Percentiles rank a stretch among this genome's conserved stretches.
Conservation (phyloP, 1,140 invertebrate genomes). For the Brachionus rubens region DNA sequence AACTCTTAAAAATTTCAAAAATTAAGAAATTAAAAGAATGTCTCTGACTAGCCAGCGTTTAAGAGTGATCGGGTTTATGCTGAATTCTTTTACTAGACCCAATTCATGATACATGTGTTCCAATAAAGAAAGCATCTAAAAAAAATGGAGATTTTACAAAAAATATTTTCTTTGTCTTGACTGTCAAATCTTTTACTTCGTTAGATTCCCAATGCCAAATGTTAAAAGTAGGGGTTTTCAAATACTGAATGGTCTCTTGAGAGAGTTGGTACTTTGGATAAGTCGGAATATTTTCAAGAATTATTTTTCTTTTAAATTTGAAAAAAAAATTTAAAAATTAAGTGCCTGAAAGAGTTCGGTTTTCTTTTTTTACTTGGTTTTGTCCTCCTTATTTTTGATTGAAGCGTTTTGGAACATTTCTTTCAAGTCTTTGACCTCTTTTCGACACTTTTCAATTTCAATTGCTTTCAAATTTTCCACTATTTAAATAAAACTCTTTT, state of each 20-base stretch:
- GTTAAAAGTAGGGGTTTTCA: constrained; percentile 62
- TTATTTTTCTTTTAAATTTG: constrained; percentile 5
- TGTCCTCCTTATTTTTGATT: neutral
- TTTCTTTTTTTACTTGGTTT: too few species aligned
- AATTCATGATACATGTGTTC: constrained; percentile 62
- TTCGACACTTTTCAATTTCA: constrained; percentile 39
- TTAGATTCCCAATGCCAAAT: constrained; percentile 63
- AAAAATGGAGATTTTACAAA: neutral
- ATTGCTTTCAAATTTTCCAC: constrained; percentile 23
- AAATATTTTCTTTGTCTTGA: neutral
- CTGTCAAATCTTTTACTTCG: constrained; percentile 52
- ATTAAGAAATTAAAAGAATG: neutral
- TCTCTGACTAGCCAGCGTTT: constrained; percentile 60
- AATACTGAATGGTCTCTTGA: constrained; percentile 60
- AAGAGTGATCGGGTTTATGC: constrained; percentile 60
- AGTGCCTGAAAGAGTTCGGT: too few species aligned
- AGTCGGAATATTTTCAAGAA: constrained; percentile 20
- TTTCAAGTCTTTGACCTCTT: constrained; percentile 34
- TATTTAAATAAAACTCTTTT: neutral
- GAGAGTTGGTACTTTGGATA: constrained; percentile 58
- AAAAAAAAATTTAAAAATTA: constrained; percentile 5
- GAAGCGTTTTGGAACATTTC: constrained; percentile 28
- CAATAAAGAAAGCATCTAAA: constrained; percentile 60
- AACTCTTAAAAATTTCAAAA: neutral
- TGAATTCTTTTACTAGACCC: constrained; percentile 59